Percentiles rank a stretch among this genome's conserved stretches.
phyloP scores from a whole-genome alignment of 2,888 invertebrate genomes.

The Sialis fuliginosa region DNA sequence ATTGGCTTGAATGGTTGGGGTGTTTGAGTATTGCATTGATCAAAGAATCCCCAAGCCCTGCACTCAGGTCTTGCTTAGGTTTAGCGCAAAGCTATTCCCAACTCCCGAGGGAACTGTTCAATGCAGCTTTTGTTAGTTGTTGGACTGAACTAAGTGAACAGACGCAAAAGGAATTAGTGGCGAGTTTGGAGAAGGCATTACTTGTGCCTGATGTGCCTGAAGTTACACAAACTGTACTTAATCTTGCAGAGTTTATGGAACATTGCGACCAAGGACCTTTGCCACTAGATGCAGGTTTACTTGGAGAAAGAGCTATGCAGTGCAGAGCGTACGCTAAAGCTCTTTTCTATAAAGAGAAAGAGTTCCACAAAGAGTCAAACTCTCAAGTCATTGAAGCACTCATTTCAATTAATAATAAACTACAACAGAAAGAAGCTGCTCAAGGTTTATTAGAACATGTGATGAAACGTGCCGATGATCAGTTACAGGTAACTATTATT shows the following conservation, averaged over 20 bases:
- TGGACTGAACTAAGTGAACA: constrained; percentile 85
- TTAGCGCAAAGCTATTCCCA: constrained; percentile 90
- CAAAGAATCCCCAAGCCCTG: constrained; percentile 90
- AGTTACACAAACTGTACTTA: constrained; percentile 88
- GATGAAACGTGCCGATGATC: constrained; percentile 57
- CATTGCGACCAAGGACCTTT: constrained; percentile 94
- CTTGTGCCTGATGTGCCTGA: constrained; percentile 88
- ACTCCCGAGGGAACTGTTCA: constrained; percentile 89
- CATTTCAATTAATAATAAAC: constrained; percentile 93
- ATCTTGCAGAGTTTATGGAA: constrained; percentile 98
- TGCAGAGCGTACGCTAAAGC: constrained; percentile 78
- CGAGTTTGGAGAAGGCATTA: constrained; percentile 75
- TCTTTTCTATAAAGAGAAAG: constrained; percentile 80
- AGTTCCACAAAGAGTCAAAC: constrained; percentile 68
- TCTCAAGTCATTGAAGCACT: constrained; percentile 82
- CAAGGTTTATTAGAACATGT: constrained; percentile 83
- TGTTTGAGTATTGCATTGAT: constrained; percentile 82
- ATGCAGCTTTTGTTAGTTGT: constrained; percentile 97
- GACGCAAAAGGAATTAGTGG: constrained; percentile 69
- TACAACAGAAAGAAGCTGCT: constrained; percentile 96
- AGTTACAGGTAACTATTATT: constrained; percentile 23
- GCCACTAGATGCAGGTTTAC: constrained; percentile 68
- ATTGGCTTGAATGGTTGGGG: constrained; percentile 96
- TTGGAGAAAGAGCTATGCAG: constrained; percentile 89
- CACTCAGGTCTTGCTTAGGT: constrained; percentile 77